Evolutionary conservation across 2,113 vertebrate species (phyloP).

Genomic region (Bothrops jararaca): DNA sequence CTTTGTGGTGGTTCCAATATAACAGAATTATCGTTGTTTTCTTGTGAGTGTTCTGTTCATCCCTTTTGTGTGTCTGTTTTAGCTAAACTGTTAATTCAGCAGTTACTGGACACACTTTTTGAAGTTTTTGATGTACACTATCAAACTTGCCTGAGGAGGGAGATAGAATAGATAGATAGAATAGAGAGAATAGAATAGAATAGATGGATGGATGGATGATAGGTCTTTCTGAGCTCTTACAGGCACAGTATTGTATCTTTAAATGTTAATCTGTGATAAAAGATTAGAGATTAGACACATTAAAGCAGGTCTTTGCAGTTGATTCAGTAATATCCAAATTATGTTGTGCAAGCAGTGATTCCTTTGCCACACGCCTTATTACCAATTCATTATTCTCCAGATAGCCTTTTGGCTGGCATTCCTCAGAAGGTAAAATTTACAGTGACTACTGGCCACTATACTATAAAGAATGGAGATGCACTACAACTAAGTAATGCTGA

Average conservation of each 20-base stretch:
- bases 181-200: no score
- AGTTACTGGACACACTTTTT: background rate
- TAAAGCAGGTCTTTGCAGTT: background rate
- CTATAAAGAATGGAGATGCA: slow-evolving; percentile 86
- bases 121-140: background rate
- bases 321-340: background rate
- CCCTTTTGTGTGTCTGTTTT: background rate
- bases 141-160: background rate
- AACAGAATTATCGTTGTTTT: background rate
- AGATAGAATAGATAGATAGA: no score
- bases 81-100: background rate
- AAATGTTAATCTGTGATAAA: background rate
- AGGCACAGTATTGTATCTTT: background rate
- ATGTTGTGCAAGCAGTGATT: background rate
- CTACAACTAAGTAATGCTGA: slow-evolving; percentile 91
- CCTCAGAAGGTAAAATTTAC: slow-evolving; percentile 94
- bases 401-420: slow-evolving; percentile 91
- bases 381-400: slow-evolving; percentile 62
- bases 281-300: background rate
- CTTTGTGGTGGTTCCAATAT: background rate
- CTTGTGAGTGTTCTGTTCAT: background rate
- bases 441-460: slow-evolving; percentile 89
- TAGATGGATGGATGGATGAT: background rate
- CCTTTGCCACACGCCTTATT: background rate
- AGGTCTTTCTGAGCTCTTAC: background rate